A percentile compares a stretch with the other conserved stretches of the same genome.
These are phyloP conservation scores for Lycodopsis pacificus DNA, from an alignment of 2,797 vertebrate species.

Conservation along the genomic window DNA sequence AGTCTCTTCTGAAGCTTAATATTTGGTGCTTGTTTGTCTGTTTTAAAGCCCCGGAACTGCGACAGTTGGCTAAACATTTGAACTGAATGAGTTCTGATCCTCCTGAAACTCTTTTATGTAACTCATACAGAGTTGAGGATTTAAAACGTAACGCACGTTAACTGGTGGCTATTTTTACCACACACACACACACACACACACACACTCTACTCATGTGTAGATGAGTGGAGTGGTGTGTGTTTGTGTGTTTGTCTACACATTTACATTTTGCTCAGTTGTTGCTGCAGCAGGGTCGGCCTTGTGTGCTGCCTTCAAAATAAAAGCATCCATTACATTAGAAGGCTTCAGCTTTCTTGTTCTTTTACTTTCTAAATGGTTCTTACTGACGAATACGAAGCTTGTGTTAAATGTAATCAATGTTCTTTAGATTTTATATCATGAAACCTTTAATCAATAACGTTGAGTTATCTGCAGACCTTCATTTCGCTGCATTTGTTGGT, in stretches of 20 bases:
- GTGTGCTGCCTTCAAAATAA: slow-evolving; percentile 19
- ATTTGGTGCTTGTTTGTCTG: not conserved
- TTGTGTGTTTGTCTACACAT: no score
- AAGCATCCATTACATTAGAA: not conserved
- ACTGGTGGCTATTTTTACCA: not conserved
- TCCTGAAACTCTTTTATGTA: slow-evolving; percentile 4
- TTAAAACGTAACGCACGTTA: not conserved
- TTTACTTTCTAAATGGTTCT: no score
- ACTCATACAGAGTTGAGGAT: slow-evolving; percentile 16
- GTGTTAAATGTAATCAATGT: no score
- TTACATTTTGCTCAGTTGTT: not conserved
- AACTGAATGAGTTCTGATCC: slow-evolving; percentile 42
- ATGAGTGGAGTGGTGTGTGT: no score
- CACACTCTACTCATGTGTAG: no score
- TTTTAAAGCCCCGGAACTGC: slow-evolving; percentile 20
- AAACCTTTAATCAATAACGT: no score
- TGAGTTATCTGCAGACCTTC: no score
- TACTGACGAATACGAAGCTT: no score
- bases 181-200: no score
- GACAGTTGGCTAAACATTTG: slow-evolving; percentile 27
- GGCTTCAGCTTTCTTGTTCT: no score
- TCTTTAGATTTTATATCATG: no score
- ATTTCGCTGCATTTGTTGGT: no score
- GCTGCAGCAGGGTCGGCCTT: slow-evolving; percentile 4
- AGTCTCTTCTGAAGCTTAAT: slow-evolving; percentile 19